Percentiles rank a stretch among this genome's conserved stretches.
Evolutionary conservation across 2,797 vertebrate genomes (phyloP).

Genomic region (Lagodon rhomboides): DNA sequence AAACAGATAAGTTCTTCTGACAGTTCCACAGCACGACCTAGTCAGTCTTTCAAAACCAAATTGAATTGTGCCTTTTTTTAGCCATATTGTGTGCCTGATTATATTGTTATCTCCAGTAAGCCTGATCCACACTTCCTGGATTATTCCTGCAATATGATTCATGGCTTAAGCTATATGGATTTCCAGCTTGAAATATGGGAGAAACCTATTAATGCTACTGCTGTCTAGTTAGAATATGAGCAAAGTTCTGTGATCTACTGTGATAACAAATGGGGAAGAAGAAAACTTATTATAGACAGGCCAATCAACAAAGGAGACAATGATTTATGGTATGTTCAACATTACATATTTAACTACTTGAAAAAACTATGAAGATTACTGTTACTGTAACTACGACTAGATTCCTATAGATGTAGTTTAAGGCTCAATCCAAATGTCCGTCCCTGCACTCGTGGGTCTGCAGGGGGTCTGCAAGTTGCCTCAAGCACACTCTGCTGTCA

Average conservation of each 20-base stretch:
- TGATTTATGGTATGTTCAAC: background rate
- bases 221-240: conserved; percentile 44
- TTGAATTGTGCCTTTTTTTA: conserved; percentile 56
- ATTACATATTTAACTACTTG: background rate
- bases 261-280: conserved; percentile 13
- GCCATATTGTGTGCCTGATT: conserved; percentile 52
- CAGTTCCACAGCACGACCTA: conserved; percentile 18
- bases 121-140: conserved; percentile 60
- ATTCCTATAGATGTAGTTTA: background rate
- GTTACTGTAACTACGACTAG: background rate
- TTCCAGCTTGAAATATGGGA: conserved; percentile 51
- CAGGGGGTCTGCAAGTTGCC: background rate
- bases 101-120: conserved; percentile 53
- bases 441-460: background rate
- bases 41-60: conserved; percentile 55
- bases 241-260: conserved; percentile 10
- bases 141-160: conserved; percentile 66
- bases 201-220: conserved; percentile 53
- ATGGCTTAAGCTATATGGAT: conserved; percentile 64
- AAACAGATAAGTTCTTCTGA: conserved; percentile 33
- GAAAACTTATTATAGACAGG: background rate
- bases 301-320: background rate
- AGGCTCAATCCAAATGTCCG: background rate
- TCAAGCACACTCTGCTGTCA: background rate
- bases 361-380: conserved; percentile 1